Base-by-base conservation (phyloP, 2,888 invertebrate species). In the Bugulina stolonifera region DNA sequence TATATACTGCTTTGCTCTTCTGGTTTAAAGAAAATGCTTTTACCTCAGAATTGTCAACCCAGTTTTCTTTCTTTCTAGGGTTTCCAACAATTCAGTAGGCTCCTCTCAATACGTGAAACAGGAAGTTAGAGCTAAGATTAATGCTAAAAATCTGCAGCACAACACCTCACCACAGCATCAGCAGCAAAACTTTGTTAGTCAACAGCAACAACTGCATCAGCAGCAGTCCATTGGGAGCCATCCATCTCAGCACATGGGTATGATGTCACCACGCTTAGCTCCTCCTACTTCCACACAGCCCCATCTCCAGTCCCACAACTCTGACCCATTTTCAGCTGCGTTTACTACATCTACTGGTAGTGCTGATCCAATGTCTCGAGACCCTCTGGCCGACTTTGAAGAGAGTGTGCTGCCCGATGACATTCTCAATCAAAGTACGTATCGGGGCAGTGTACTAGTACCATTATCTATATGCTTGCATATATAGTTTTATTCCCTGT, bases 401-500 rank as follows among this genome's bases (percentile, higher is more conserved):
- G 64, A 64, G 25, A 64, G 64, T n/a, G 64, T 64, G 10, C 34
- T 64, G 32, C 64, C 64, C 10, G 64, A 64, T n/a, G 64, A 64
- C 64, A 64, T 64, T 32, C 32, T 64, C 3, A 32, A 64, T 32
- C 64, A 64, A n/a, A 64, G 64, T 64, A n/a, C 25, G 64, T 57
- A n/a, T n/a, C n/a, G n/a, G 43, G 18, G 43, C 5, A 10, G 43
- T 43, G 43, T 43, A 18, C 18, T 43, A 43, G 43, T 43, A 43
- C 10, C 43, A 43, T 5, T 43, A 43, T 5, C 43, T n/a, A n/a
- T n/a, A n/a, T n/a, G n/a, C n/a, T n/a, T n/a, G n/a, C n/a, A n/a
- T n/a, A n/a, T n/a, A n/a, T n/a, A n/a, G n/a, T n/a, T n/a, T n/a
- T n/a, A n/a, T n/a, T n/a, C n/a, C n/a, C n/a, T n/a, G n/a, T n/a